phyloP scores from a whole-genome alignment of 2,888 invertebrate species.

The Linnaemya tessellans region DNA sequence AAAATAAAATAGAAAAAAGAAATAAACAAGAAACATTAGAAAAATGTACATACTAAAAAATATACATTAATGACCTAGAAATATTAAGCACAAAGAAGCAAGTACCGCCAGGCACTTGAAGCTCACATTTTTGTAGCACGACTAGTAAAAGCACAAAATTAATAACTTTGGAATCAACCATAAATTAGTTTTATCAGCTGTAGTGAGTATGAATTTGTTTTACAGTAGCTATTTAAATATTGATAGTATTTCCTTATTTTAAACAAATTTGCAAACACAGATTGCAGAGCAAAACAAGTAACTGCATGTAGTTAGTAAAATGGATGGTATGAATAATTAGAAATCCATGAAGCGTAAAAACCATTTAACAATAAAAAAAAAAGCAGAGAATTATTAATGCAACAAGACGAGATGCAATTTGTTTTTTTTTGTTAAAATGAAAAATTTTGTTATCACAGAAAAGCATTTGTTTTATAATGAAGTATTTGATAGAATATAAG shows the following conservation, averaged over 20 bases:
- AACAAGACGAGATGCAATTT: conserved; percentile 28
- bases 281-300: neutral
- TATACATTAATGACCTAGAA: conserved; percentile 63
- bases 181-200: conserved; percentile 19
- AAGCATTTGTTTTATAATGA: neutral
- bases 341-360: conserved; percentile 54
- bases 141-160: conserved; percentile 1
- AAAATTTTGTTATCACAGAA: neutral
- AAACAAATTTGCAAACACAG: neutral
- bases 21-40: conserved; percentile 27
- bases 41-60: conserved; percentile 19
- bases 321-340: conserved; percentile 53
- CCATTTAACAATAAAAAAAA: conserved; percentile 45
- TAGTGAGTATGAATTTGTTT: neutral
- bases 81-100: conserved; percentile 30
- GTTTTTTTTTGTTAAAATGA: neutral
- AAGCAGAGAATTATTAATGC: conserved; percentile 55
- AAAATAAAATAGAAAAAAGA: conserved; percentile 46
- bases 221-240: conserved; percentile 31
- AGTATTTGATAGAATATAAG: neutral
- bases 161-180: conserved; percentile 10
- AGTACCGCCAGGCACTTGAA: neutral
- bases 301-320: conserved; percentile 23
- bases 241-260: conserved; percentile 5
- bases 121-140: conserved; percentile 10